Percentiles rank a stretch among this genome's conserved stretches.
phyloP scores from a whole-genome alignment of 2,888 invertebrate genomes.

The Coleophora deauratella region DNA sequence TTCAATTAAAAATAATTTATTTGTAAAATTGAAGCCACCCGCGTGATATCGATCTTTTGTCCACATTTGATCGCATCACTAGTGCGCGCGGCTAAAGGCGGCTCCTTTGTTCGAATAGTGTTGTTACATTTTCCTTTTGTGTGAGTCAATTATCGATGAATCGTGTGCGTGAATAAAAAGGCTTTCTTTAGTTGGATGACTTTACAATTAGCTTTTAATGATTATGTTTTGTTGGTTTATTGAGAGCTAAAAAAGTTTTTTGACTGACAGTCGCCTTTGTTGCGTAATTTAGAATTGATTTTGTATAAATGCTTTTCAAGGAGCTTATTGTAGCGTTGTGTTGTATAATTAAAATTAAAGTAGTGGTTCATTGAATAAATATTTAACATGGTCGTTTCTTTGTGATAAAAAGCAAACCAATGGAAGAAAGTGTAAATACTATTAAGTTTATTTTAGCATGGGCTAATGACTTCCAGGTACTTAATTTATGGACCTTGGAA shows the following conservation, averaged over 20 bases:
- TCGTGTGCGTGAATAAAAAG: conserved; percentile 18
- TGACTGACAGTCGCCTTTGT: conserved; percentile 4
- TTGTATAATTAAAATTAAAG: no score
- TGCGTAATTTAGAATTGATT: neutral
- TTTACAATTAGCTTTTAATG: conserved; percentile 35
- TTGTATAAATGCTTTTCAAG: no score
- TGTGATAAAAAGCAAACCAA: no score
- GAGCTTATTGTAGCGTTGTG: no score
- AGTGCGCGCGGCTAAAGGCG: no score
- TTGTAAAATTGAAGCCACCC: conserved; percentile 30
- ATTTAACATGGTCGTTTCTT: no score
- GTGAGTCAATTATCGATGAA: conserved; percentile 35
- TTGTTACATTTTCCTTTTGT: conserved; percentile 38
- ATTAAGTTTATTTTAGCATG: no score
- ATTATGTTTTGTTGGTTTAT: conserved; percentile 26
- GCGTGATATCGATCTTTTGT: conserved; percentile 34
- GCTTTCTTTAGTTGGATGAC: conserved; percentile 24
- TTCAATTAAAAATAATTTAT: conserved; percentile 52
- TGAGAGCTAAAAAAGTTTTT: conserved; percentile 16
- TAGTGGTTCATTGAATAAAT: no score
- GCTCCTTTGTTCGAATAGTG: conserved; percentile 29
- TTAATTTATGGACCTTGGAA: no score
- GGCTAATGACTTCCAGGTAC: no score
- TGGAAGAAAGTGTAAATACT: no score
- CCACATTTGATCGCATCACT: conserved; percentile 25